These are phyloP conservation scores for Orthosia gracilis DNA, from an alignment of 2,888 invertebrate species.

Conservation along the genomic window DNA sequence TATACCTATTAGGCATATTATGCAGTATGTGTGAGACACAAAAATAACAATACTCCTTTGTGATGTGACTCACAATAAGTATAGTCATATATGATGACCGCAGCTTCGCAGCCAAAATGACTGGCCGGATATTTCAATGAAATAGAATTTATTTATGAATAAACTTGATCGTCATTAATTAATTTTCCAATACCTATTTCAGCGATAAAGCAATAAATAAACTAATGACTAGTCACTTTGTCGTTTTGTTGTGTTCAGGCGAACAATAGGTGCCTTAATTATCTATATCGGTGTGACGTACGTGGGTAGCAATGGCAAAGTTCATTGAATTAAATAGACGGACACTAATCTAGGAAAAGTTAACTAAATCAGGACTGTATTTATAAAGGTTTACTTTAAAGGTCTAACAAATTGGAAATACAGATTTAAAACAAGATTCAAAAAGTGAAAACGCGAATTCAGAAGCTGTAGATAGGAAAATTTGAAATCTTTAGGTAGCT, in stretches of 20 bases:
- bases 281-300: conserved; percentile 8
- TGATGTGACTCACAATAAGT: conserved; percentile 24
- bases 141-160: conserved; percentile 23
- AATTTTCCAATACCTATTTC: conserved; percentile 15
- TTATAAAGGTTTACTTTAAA: conserved; percentile 6
- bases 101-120: conserved; percentile 24
- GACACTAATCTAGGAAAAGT: neutral
- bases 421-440: too few species aligned
- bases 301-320: conserved; percentile 1
- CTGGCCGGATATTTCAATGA: conserved; percentile 24
- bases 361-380: neutral
- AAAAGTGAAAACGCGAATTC: too few species aligned
- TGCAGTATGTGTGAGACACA: neutral
- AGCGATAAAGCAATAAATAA: conserved; percentile 9
- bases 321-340: conserved; percentile 11
- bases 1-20: neutral
- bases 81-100: conserved; percentile 10
- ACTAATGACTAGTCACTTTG: conserved; percentile 3
- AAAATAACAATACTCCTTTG: conserved; percentile 6
- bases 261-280: neutral
- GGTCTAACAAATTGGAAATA: neutral
- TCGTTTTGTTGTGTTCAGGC: conserved; percentile 3
- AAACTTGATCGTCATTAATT: conserved; percentile 26
- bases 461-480: too few species aligned
- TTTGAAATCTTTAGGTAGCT: too few species aligned